Evolutionary conservation across 2,113 vertebrate genomes (phyloP).

Genomic region (Dendrocopos noguchii): DNA sequence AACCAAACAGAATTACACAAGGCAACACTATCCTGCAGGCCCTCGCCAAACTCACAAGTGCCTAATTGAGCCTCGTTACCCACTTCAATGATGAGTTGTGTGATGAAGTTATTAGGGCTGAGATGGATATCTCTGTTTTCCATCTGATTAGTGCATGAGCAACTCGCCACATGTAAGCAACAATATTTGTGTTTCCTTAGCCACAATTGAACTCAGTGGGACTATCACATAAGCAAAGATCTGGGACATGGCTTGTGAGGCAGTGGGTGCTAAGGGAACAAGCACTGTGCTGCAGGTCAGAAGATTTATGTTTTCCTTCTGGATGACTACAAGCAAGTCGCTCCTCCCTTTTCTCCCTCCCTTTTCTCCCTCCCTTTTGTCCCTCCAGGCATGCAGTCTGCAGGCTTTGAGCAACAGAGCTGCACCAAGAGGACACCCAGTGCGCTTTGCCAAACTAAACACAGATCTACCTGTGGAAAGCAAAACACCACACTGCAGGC

Average conservation of each 20-base stretch:
- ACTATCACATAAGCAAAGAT: neutral
- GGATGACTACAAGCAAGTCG: neutral
- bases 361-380: neutral
- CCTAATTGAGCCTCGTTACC: neutral
- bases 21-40: neutral
- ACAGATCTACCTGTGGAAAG: neutral
- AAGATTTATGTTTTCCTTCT: neutral
- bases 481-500: rapidly evolving
- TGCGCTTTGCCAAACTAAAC: neutral
- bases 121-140: neutral
- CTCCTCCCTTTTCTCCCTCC: neutral
- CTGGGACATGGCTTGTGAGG: neutral
- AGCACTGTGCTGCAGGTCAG: neutral
- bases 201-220: neutral
- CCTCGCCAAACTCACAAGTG: neutral
- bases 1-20: neutral
- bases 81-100: neutral
- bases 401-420: neutral
- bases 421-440: neutral
- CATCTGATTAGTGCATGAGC: neutral
- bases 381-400: neutral
- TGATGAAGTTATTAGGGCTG: neutral
- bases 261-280: neutral
- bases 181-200: slow-evolving; percentile 42
- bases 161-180: neutral